Conservation (phyloP, 2,888 invertebrate species). For the Taenaris catops region DNA sequence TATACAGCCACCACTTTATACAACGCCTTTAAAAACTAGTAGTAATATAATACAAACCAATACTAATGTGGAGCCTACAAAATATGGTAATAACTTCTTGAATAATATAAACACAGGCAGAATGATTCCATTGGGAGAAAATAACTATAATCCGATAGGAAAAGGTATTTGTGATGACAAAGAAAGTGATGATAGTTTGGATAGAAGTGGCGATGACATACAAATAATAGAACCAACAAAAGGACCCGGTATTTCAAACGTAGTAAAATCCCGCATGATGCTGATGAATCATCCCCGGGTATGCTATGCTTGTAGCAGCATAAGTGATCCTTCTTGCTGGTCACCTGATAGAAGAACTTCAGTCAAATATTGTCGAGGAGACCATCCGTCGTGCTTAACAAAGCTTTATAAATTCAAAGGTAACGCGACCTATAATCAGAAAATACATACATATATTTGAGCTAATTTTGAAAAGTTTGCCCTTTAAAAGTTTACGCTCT, state of each 20-base stretch:
- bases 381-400: slow-evolving; percentile 46
- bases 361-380: slow-evolving; percentile 53
- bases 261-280: slow-evolving; percentile 29
- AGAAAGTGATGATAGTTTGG: slow-evolving; percentile 1
- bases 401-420: slow-evolving; percentile 43
- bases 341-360: slow-evolving; percentile 46
- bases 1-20: neutral
- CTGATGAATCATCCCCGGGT: slow-evolving; percentile 38
- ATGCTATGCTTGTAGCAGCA: slow-evolving; percentile 57
- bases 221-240: slow-evolving; percentile 32
- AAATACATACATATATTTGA: too few species aligned
- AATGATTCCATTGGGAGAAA: neutral
- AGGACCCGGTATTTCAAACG: slow-evolving; percentile 31
- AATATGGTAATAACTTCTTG: neutral
- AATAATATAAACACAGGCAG: neutral
- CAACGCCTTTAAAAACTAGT: neutral
- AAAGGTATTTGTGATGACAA: slow-evolving; percentile 2
- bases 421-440: slow-evolving; percentile 26
- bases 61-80: neutral
- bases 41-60: neutral
- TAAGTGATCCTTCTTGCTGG: slow-evolving; percentile 47
- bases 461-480: too few species aligned
- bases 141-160: slow-evolving; percentile 3
- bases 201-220: slow-evolving; percentile 4
- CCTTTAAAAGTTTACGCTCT: too few species aligned